phyloP scores from a whole-genome alignment of 2,888 invertebrate genomes.

The Lycia hirtaria region DNA sequence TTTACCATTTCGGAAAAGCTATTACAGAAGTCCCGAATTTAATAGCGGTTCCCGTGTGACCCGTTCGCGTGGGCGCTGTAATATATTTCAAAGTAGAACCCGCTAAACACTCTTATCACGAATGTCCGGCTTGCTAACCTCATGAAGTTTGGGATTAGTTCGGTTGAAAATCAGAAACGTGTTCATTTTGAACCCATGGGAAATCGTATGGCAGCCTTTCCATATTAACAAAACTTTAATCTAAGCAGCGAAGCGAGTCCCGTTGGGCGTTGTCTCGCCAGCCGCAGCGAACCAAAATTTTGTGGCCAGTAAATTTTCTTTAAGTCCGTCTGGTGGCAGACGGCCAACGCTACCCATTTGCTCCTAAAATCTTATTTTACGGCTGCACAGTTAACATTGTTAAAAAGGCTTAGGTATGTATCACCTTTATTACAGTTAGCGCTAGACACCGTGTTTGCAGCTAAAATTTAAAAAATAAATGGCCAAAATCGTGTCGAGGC shows the following conservation, averaged over 20 bases:
- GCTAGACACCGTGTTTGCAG: constrained; percentile 38
- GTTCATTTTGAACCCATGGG: constrained; percentile 64
- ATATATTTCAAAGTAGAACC: constrained; percentile 46
- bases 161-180: constrained; percentile 57
- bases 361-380: constrained; percentile 63
- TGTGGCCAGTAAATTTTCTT: constrained; percentile 76
- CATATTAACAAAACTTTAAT: constrained; percentile 77
- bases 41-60: constrained; percentile 49
- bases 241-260: constrained; percentile 57
- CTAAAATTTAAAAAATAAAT: constrained; percentile 51
- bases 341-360: constrained; percentile 67
- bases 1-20: constrained; percentile 49
- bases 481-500: too few relatives aligned
- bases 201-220: constrained; percentile 66
- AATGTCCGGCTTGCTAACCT: constrained; percentile 48
- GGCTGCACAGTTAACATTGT: constrained; percentile 54
- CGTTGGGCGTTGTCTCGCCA: constrained; percentile 48
- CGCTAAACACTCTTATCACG: constrained; percentile 51
- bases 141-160: constrained; percentile 46
- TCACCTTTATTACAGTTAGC: constrained; percentile 40
- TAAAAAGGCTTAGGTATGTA: constrained; percentile 51
- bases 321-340: constrained; percentile 70
- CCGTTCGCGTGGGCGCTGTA: constrained; percentile 30
- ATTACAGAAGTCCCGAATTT: constrained; percentile 51
- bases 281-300: constrained; percentile 60